A percentile compares a stretch with the other conserved stretches of the same genome.
phyloP scores from a whole-genome alignment of 2,888 invertebrate genomes.

The Arenicola marina region DNA sequence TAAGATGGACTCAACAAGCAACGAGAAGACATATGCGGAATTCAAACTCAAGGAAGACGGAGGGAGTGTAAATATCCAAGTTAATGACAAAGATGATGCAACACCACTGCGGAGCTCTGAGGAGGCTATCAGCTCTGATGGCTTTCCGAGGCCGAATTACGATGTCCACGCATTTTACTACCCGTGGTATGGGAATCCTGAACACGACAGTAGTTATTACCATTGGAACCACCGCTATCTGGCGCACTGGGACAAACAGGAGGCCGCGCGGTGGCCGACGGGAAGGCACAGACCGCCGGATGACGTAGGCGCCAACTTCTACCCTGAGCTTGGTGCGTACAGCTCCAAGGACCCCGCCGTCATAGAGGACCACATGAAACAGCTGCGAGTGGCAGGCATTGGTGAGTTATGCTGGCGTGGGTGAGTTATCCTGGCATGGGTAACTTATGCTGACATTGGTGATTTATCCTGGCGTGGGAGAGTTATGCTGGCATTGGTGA shows the following conservation, averaged over 20 bases:
- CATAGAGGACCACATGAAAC: conserved; percentile 68
- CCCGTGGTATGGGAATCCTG: conserved; percentile 60
- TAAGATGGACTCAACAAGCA: too few relatives aligned
- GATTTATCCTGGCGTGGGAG: too few relatives aligned
- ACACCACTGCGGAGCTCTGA: too few relatives aligned
- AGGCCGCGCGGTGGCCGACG: conserved; percentile 62
- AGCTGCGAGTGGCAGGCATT: conserved; percentile 67
- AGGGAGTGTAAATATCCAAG: too few relatives aligned
- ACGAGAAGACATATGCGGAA: too few relatives aligned
- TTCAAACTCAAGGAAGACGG: too few relatives aligned
- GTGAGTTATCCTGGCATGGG: too few relatives aligned
- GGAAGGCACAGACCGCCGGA: conserved; percentile 66
- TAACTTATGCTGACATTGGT: too few relatives aligned
- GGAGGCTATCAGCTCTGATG: too few relatives aligned
- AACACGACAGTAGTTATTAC: conserved; percentile 49
- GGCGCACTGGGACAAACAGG: conserved; percentile 56
- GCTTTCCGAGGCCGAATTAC: conserved; percentile 36
- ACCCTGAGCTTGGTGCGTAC: conserved; percentile 66
- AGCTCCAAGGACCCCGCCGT: conserved; percentile 64
- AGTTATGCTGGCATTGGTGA: too few relatives aligned
- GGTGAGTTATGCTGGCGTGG: too few relatives aligned
- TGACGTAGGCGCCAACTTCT: conserved; percentile 66
- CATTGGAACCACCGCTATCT: conserved; percentile 62
- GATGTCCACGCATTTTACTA: conserved; percentile 63
- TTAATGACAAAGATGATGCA: too few relatives aligned